These are phyloP conservation scores for Phodopus roborovskii DNA, from an alignment of 2,113 vertebrate species.

Conservation along the genomic window DNA sequence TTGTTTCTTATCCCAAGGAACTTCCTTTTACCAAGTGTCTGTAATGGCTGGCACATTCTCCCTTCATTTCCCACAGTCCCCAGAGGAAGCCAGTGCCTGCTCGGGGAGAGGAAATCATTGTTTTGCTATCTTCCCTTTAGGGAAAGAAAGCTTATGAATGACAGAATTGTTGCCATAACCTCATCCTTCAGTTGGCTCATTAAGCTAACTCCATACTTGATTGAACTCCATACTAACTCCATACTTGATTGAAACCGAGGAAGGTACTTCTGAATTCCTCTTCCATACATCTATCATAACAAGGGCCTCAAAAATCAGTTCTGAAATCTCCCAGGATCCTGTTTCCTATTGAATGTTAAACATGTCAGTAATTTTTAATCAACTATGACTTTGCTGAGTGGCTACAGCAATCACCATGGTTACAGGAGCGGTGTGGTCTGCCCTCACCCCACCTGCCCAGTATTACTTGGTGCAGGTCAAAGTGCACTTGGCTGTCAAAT, in stretches of 20 bases:
- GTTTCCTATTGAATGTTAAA: not conserved
- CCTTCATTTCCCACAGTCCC: constrained; percentile 1
- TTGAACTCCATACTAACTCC: too few species aligned
- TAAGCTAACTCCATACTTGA: not conserved
- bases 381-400: not conserved
- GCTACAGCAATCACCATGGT: not conserved
- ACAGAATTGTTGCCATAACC: constrained; percentile 29
- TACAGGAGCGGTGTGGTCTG: not conserved
- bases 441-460: not conserved
- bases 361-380: not conserved
- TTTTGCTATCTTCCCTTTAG: not conserved
- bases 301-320: not conserved
- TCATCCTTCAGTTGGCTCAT: not conserved
- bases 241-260: not conserved
- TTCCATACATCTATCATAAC: not conserved
- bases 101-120: constrained; percentile 27
- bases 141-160: constrained; percentile 58
- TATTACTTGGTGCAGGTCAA: not conserved
- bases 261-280: constrained; percentile 26
- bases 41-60: not conserved
- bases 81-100: constrained; percentile 2
- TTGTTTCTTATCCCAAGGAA: not conserved
- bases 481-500: not conserved
- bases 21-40: not conserved
- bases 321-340: constrained; percentile 1